These are phyloP conservation scores for Tetragonisca angustula DNA, from an alignment of 2,888 invertebrate species.

Conservation along the genomic window DNA sequence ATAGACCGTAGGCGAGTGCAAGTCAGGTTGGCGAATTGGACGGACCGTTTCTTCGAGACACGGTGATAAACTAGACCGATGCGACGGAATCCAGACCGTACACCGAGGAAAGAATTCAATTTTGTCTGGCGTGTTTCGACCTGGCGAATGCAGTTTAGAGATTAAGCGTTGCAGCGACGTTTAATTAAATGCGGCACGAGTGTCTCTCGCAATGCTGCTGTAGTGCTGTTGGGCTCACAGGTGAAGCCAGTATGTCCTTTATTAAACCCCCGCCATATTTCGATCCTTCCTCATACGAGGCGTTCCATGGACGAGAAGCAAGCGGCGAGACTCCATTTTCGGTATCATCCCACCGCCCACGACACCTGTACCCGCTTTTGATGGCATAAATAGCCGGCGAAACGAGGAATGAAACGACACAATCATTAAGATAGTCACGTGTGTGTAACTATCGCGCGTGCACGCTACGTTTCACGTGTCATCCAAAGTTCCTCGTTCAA, in stretches of 20 bases:
- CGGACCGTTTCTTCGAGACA: not conserved
- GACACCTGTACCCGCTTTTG: slow-evolving; percentile 36
- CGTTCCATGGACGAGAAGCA: slow-evolving; percentile 31
- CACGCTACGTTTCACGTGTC: not conserved
- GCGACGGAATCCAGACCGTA: not conserved
- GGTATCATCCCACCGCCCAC: not conserved
- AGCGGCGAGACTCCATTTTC: not conserved
- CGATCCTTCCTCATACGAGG: slow-evolving; percentile 30
- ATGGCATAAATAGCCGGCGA: slow-evolving; percentile 35
- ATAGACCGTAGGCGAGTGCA: not conserved
- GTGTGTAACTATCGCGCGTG: not conserved
- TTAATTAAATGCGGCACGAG: slow-evolving; percentile 59
- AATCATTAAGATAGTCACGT: slow-evolving; percentile 17
- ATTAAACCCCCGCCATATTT: slow-evolving; percentile 57
- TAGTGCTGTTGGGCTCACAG: slow-evolving; percentile 28
- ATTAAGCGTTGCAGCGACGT: slow-evolving; percentile 57
- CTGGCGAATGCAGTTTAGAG: slow-evolving; percentile 50
- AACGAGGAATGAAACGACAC: slow-evolving; percentile 50
- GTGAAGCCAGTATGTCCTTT: slow-evolving; percentile 47
- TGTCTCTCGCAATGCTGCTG: slow-evolving; percentile 53
- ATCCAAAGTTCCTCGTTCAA: no score
- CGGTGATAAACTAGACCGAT: not conserved
- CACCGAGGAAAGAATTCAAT: slow-evolving; percentile 50
- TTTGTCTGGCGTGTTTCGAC: slow-evolving; percentile 37
- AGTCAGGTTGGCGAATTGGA: not conserved